Evolutionary conservation across 1,140 invertebrate species (phyloP).

Genomic region (Nebria ingens): DNA sequence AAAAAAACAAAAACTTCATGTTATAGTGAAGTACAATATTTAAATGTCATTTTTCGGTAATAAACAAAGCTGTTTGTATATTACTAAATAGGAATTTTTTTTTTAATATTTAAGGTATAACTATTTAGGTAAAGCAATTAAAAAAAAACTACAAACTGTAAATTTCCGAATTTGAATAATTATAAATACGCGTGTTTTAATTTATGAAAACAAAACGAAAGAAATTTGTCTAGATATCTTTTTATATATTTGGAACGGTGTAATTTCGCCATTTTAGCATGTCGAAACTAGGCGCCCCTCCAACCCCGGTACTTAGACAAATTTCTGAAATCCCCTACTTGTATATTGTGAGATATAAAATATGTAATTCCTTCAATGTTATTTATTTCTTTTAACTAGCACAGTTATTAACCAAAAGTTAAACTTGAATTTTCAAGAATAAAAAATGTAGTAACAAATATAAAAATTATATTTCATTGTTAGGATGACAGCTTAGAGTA

Average conservation of each 20-base stretch:
- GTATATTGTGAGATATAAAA: not conserved
- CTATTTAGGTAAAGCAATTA: not conserved
- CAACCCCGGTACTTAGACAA: not conserved
- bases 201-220: not conserved
- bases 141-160: not conserved
- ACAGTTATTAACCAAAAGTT: slow-evolving; percentile 5
- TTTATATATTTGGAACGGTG: not conserved
- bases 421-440: slow-evolving; percentile 12
- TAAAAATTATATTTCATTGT: slow-evolving; percentile 29
- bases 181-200: not conserved
- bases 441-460: slow-evolving; percentile 18
- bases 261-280: not conserved
- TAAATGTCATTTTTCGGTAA: not conserved
- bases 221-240: not conserved
- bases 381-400: not conserved
- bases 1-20: slow-evolving; percentile 4
- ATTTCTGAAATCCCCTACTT: not conserved
- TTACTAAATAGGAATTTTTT: not conserved
- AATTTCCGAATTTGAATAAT: no score
- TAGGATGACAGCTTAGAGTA: slow-evolving; percentile 30
- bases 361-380: not conserved
- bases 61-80: not conserved
- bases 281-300: not conserved
- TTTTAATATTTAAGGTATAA: not conserved
- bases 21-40: not conserved